Base-by-base conservation (phyloP, 1,140 invertebrate species). In the Atta texana region DNA sequence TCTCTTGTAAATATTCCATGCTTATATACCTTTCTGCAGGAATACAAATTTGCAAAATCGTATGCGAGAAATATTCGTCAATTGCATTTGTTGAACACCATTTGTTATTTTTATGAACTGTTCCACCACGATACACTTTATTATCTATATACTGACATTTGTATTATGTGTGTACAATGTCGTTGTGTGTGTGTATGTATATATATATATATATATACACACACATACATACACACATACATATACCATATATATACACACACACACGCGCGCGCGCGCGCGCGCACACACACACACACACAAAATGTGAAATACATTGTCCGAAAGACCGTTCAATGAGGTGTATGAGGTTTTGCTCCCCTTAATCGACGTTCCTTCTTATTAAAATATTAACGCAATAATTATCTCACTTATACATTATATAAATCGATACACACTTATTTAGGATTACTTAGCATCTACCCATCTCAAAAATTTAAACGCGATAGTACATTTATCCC, bases 291-390 rank as follows among this genome's bases (percentile, higher is more conserved):
- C 39, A 1, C 39, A 1, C 39, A 1, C 39, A 8, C 39, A 8
- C 8, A 8, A 7, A 8, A 64, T 87, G 88, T 81, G 75, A 89
- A 89, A 81, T 92, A 89, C 91, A 92, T 90, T 91, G 88, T 92
- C 91, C 91, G 91, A 94, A 94, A 94, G 91, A 94, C 93, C 93
- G 89, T 94, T 94, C 93, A 88, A 74, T 92, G 92, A 94, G 93
- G 92, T 89, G 64, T 81, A 21, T 93, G 91, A 92, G 92, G 91
- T 77, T 64, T 92, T 92, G 77, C 87, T 92, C 91, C 86, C 84
- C 86, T 87, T 91, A 90, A 89, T 91, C 88, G 77, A 88, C 88
- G 88, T 91, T 88, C 86, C 87, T 87, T 91, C 92, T 93, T 93
- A 92, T 93, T 93, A 93, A 93, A 93, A 93, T 93, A 93, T 93